Evolutionary conservation across 2,888 invertebrate species (phyloP), one percentile per base, ranked within the genome.

Genomic region (Zeuzera pyrina): DNA sequence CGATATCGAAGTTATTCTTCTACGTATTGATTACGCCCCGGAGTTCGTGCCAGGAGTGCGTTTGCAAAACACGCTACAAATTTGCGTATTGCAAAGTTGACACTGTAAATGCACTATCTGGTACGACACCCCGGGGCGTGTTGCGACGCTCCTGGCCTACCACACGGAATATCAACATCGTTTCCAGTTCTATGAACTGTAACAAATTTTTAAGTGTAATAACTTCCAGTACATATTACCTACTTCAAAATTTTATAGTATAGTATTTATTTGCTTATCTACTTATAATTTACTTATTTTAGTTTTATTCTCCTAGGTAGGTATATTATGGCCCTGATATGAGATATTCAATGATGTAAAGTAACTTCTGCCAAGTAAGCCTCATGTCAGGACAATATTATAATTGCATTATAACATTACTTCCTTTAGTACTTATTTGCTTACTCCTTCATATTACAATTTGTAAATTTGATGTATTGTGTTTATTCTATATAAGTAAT

Each of bases 51-150:
- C 96, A 96, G 96, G 91, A 89, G 94, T 94, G 97, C 93, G 94
- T 96, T 95, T 96, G 94, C 95, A 95, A 86, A 85, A 84, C 81
- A 74, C 81, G 66, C 64, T 61, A 64, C 77, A 68, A 69, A 60
- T 73, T 83, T 77, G 77, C 77, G 66, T 71, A 58, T 58, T 49
- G 78, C 81, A 79, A 77, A 73, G 64, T 74, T 81, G 77, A 87
- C 85, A 87, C 89, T 97, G 97, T 97, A 97, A 97, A 97, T 97
- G 97, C 97, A 97, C 96, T 95, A 95, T 97, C 95, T 96, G 95
- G 97, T 97, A 97, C 96, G 95, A 94, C 94, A 94, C 91, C 89
- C 92, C 90, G 88, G 86, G 78, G 85, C 83, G 87, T 85, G 63
- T 69, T 62, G 63, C 81, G 56, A 63, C 79, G 77, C 54, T 70